phyloP scores from a whole-genome alignment of 2,113 vertebrate genomes.

The Urocynchramus pylzowi region DNA sequence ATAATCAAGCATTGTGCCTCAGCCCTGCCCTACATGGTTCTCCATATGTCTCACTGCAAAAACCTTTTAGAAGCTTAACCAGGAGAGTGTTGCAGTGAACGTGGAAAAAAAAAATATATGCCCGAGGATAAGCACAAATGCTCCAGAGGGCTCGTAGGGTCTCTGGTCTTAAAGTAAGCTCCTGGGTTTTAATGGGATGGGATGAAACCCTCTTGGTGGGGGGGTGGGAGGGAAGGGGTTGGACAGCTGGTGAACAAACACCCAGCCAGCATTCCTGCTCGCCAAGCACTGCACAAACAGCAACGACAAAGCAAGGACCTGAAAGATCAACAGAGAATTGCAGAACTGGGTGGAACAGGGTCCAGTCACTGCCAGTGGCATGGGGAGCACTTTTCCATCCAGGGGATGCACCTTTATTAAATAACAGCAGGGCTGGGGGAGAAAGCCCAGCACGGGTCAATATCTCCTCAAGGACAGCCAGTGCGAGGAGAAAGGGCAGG shows the following conservation, averaged over 20 bases:
- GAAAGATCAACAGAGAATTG: neutral
- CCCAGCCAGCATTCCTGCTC: neutral
- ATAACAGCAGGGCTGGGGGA: neutral
- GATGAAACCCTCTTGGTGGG: neutral
- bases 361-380: neutral
- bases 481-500: neutral
- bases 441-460: neutral
- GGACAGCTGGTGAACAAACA: neutral
- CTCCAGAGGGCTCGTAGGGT: neutral
- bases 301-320: neutral
- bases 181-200: neutral
- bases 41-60: neutral
- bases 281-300: neutral
- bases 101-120: neutral
- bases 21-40: neutral
- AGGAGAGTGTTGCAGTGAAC: neutral
- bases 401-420: neutral
- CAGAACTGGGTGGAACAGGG: neutral
- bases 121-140: neutral
- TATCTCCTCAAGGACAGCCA: neutral
- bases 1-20: neutral
- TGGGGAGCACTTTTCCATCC: neutral
- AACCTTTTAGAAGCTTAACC: conserved; percentile 21
- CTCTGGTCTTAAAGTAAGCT: neutral
- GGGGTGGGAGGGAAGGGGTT: neutral